Conservation (phyloP, 2,113 vertebrate genomes). For the Lycaon pictus region DNA sequence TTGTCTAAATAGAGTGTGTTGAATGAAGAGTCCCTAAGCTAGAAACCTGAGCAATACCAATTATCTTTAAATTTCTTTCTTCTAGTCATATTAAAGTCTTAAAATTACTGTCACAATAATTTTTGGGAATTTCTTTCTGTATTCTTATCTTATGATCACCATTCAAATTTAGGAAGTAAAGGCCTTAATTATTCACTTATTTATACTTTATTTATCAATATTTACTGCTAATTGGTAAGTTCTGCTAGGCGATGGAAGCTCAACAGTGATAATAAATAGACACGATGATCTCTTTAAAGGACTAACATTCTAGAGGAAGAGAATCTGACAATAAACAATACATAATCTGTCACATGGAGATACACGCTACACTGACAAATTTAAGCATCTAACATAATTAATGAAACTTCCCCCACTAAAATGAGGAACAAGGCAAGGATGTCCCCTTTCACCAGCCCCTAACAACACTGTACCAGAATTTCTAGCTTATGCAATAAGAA, state of each 20-base stretch:
- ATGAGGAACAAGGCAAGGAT: not conserved
- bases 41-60: conserved; percentile 26
- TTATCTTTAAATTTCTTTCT: conserved; percentile 19
- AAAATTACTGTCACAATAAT: not conserved
- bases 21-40: not conserved
- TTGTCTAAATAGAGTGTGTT: not conserved
- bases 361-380: not conserved
- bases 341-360: not conserved
- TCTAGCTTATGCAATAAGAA: not conserved
- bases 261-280: not conserved
- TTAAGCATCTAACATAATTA: not conserved
- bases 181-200: not conserved
- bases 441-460: not conserved
- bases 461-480: not conserved
- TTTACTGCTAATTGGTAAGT: not conserved
- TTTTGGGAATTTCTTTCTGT: not conserved
- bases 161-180: not conserved
- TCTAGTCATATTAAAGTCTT: not conserved
- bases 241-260: not conserved
- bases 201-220: not conserved
- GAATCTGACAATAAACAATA: not conserved
- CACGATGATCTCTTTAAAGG: not conserved
- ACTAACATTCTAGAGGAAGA: not conserved
- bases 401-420: not conserved
- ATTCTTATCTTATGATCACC: conserved; percentile 5